Evolutionary conservation across 2,888 invertebrate genomes (phyloP).

Genomic region (Drosophila histrio): DNA sequence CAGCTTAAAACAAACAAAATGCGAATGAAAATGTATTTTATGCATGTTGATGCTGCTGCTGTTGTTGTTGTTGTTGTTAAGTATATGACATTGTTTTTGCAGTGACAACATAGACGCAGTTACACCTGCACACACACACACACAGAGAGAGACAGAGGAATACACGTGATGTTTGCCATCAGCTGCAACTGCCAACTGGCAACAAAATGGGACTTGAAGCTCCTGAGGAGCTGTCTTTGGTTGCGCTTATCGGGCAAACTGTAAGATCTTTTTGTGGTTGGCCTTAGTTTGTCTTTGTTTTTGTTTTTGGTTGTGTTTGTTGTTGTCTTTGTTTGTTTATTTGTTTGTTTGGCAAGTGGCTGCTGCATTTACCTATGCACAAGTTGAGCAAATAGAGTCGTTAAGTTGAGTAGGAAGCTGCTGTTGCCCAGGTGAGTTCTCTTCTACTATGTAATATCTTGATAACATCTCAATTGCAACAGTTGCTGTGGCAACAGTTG

Average conservation of each 20-base stretch:
- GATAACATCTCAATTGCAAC: conserved; percentile 61
- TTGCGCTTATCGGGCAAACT: conserved; percentile 60
- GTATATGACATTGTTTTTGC: conserved; percentile 72
- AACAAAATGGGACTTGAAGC: conserved; percentile 52
- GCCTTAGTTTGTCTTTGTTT: conserved; percentile 50
- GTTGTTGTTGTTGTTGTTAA: conserved; percentile 30
- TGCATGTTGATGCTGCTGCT: conserved; percentile 63
- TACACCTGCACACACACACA: conserved; percentile 47
- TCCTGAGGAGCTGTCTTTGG: conserved; percentile 33
- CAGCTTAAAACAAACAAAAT: conserved; percentile 79
- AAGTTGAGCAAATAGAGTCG: conserved; percentile 74
- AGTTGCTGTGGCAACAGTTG: conserved; percentile 38
- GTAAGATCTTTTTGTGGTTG: conserved; percentile 74
- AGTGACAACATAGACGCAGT: conserved; percentile 53
- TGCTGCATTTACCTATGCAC: conserved; percentile 68
- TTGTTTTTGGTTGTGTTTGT: conserved; percentile 36
- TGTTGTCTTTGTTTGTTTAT: conserved; percentile 38
- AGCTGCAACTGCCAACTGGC: conserved; percentile 35
- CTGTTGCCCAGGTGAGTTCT: conserved; percentile 45
- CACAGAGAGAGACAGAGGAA: conserved; percentile 12
- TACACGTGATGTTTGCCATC: conserved; percentile 62
- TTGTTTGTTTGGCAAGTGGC: conserved; percentile 36
- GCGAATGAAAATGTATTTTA: conserved; percentile 75
- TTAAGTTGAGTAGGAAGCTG: conserved; percentile 53
- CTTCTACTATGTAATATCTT: conserved; percentile 36